Percentiles rank a stretch among this genome's conserved stretches.
Conservation (phyloP, 2,888 invertebrate species). For the Tipula vernalis region DNA sequence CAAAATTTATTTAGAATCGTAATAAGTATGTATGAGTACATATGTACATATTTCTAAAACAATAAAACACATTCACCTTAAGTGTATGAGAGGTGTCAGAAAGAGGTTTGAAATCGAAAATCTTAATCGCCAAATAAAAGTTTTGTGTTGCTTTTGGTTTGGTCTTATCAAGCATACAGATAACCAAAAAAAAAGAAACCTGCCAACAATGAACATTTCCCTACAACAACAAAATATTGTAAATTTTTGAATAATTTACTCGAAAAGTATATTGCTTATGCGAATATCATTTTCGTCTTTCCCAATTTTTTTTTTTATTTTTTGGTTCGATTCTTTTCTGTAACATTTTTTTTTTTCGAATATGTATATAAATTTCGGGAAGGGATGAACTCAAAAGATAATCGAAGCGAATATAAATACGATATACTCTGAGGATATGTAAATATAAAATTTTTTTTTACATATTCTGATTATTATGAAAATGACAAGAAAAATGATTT, state of each 20-base stretch:
- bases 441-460: background rate
- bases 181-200: background rate
- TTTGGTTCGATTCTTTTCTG: background rate
- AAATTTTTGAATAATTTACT: background rate
- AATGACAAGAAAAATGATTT: background rate
- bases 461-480: background rate
- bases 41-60: background rate
- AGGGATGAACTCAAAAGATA: background rate
- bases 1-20: background rate
- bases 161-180: background rate
- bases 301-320: background rate
- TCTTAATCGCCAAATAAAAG: background rate
- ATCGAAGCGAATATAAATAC: background rate
- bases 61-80: background rate
- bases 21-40: background rate
- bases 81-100: background rate
- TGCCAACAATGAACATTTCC: background rate
- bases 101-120: background rate
- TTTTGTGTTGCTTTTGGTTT: background rate
- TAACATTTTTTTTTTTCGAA: background rate
- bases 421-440: background rate
- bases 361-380: background rate
- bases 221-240: background rate
- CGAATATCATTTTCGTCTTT: background rate
- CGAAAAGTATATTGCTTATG: background rate